Percentiles rank a stretch among this genome's conserved stretches.
Conservation (phyloP, 2,113 vertebrate species). For the Sminthopsis crassicaudata region DNA sequence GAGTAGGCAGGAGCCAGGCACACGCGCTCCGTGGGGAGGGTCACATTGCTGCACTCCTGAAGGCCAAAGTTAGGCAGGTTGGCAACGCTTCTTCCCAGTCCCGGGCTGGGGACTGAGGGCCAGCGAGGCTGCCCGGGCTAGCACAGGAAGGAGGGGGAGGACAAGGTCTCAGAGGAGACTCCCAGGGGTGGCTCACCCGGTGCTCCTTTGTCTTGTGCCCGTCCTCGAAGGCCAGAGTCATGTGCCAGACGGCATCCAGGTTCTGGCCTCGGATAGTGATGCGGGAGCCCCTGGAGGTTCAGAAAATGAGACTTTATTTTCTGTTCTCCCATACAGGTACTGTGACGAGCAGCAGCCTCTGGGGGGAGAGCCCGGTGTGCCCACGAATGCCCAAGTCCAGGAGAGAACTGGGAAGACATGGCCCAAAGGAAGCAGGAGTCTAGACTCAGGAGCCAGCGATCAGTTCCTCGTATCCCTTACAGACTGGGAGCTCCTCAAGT, state of each 20-base stretch:
- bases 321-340: background rate
- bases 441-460: background rate
- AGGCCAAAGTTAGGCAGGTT: background rate
- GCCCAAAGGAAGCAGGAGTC: background rate
- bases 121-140: too few species aligned
- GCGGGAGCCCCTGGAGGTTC: slow-evolving; percentile 85
- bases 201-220: slow-evolving; percentile 30
- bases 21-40: slow-evolving; percentile 74
- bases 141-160: background rate
- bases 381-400: background rate
- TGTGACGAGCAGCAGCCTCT: background rate
- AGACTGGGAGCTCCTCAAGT: background rate
- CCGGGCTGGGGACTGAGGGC: background rate
- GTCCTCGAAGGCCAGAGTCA: slow-evolving; percentile 85
- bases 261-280: slow-evolving; percentile 90
- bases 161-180: background rate
- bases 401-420: background rate
- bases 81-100: background rate
- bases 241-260: slow-evolving; percentile 90
- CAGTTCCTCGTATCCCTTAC: background rate
- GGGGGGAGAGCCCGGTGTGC: fast-evolving
- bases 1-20: slow-evolving; percentile 88
- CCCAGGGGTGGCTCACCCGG: slow-evolving; percentile 49
- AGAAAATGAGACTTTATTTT: background rate
- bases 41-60: background rate